Evolutionary conservation across 2,888 invertebrate species (phyloP).

Genomic region (Andrena camellia): DNA sequence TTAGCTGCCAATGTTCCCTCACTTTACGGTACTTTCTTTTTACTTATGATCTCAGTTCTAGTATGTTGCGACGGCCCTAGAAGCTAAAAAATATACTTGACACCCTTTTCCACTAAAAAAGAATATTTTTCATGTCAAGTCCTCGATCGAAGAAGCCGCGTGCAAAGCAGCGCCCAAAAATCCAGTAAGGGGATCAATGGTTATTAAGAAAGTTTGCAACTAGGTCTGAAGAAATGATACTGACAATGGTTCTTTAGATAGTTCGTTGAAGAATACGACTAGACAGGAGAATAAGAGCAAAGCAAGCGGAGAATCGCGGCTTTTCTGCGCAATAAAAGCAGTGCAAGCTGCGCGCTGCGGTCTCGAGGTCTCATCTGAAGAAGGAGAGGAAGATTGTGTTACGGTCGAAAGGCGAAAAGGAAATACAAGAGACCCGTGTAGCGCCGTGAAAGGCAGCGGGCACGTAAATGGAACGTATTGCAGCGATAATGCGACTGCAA

Average conservation of each 20-base stretch:
- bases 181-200: no score
- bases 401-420: constrained; percentile 5
- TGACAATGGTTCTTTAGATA: not conserved
- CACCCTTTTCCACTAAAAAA: no score
- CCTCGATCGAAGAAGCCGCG: no score
- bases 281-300: constrained; percentile 9
- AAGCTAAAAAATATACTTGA: no score
- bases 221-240: no score
- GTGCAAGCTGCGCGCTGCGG: constrained; percentile 12
- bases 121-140: no score
- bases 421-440: not conserved
- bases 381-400: constrained; percentile 20
- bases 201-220: not conserved
- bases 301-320: constrained; percentile 40
- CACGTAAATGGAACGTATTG: constrained; percentile 21
- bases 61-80: no score
- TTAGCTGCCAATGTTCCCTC: no score
- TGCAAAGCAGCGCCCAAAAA: no score
- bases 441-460: not conserved
- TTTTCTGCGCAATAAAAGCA: constrained; percentile 23
- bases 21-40: no score
- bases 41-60: no score
- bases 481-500: not conserved
- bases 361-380: constrained; percentile 4
- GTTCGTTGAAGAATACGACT: not conserved